These are phyloP conservation scores for Conger conger DNA, from an alignment of 2,113 vertebrate species.

Conservation along the genomic window DNA sequence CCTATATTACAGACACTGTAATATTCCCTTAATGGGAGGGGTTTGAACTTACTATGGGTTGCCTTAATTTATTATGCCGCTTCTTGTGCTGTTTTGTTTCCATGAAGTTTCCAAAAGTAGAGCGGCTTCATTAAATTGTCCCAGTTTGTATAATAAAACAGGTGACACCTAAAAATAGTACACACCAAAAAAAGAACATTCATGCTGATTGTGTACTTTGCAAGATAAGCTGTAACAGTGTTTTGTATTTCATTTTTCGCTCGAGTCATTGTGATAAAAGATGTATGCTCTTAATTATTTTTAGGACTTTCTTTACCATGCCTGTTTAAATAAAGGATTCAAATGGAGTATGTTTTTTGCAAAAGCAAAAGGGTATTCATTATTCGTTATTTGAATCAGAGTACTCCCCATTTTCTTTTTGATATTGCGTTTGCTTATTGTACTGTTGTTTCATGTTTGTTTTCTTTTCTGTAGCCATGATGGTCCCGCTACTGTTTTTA, in stretches of 20 bases:
- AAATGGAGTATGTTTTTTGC: too few species aligned
- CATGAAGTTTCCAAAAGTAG: not conserved
- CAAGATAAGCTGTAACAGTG: too few species aligned
- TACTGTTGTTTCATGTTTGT: slow-evolving; percentile 28
- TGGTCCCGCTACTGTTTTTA: slow-evolving; percentile 70
- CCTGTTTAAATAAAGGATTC: too few species aligned
- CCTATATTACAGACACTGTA: not conserved
- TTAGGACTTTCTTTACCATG: too few species aligned
- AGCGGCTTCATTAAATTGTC: too few species aligned
- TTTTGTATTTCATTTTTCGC: too few species aligned
- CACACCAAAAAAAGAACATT: too few species aligned
- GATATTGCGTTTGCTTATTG: not conserved
- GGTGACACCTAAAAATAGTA: too few species aligned
- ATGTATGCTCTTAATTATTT: too few species aligned
- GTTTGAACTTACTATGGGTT: not conserved
- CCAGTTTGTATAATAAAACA: too few species aligned
- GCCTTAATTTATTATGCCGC: not conserved
- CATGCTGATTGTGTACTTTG: too few species aligned
- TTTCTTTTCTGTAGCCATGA: slow-evolving; percentile 62
- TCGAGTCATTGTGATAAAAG: too few species aligned
- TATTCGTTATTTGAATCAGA: not conserved
- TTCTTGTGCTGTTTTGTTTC: not conserved
- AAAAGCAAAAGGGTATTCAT: not conserved
- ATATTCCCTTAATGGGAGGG: not conserved
- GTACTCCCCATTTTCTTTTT: not conserved